A percentile compares a stretch with the other conserved stretches of the same genome.
Evolutionary conservation across 2,113 vertebrate genomes (phyloP).

Genomic region (Myotis brandtii): DNA sequence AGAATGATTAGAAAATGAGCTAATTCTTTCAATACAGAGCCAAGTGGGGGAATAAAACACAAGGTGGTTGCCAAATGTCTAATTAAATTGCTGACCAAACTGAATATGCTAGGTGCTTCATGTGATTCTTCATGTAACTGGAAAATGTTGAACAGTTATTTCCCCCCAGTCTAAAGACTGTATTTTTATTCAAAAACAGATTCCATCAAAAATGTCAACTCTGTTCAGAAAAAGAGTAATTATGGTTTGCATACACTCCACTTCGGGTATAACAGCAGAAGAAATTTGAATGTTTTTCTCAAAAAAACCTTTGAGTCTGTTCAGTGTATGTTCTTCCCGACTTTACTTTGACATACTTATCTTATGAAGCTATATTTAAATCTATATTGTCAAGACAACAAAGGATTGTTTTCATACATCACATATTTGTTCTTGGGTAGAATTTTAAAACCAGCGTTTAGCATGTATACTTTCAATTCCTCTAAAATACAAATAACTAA

Average conservation of each 20-base stretch:
- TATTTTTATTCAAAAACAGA: constrained; percentile 35
- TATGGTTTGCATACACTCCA: background rate
- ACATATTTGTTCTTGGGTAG: background rate
- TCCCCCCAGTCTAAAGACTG: background rate
- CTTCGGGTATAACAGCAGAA: background rate
- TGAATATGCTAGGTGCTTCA: background rate
- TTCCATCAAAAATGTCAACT: constrained; percentile 32
- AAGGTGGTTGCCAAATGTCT: constrained; percentile 40
- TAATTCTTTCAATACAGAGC: constrained; percentile 38
- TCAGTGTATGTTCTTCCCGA: background rate
- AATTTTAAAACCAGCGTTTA: background rate
- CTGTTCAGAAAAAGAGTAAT: constrained; percentile 11
- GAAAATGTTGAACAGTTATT: background rate
- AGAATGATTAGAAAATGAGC: constrained; percentile 48
- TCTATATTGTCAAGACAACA: background rate
- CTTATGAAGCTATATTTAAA: constrained; percentile 17
- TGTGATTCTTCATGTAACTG: background rate
- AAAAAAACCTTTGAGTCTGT: background rate
- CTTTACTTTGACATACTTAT: constrained; percentile 28
- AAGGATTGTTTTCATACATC: constrained; percentile 39
- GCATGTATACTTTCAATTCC: background rate
- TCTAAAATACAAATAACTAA: background rate
- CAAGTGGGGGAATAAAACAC: background rate
- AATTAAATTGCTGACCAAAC: constrained; percentile 19
- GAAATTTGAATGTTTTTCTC: constrained; percentile 1